A percentile compares a stretch with the other conserved stretches of the same genome.
Evolutionary conservation across 2,113 vertebrate genomes (phyloP).

Genomic region (Cryptomyrus ogoouensis): DNA sequence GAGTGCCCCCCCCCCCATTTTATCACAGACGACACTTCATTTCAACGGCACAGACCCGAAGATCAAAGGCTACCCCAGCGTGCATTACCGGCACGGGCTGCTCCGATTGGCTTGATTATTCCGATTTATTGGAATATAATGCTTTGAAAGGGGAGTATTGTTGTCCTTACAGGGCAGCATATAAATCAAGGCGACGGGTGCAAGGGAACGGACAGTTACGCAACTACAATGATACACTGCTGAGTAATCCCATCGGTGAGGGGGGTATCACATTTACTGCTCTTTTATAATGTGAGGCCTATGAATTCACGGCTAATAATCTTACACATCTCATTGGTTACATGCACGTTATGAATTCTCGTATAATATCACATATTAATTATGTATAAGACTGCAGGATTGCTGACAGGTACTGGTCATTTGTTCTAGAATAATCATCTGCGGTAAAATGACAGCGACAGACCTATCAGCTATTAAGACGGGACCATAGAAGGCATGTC

Average conservation of each 20-base stretch:
- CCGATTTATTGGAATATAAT: conserved; percentile 8
- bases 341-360: neutral
- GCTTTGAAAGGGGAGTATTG: conserved; percentile 8
- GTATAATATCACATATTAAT: neutral
- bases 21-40: conserved; percentile 4
- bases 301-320: neutral
- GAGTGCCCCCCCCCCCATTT: neutral
- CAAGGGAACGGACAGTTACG: neutral
- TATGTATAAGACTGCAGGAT: neutral
- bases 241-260: neutral
- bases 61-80: conserved; percentile 14
- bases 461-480: neutral
- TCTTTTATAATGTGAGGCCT: neutral
- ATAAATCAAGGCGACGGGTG: neutral
- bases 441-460: neutral
- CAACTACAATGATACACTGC: conserved; percentile 10
- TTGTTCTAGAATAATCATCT: neutral
- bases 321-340: neutral
- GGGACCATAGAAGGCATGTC: neutral
- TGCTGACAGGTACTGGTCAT: neutral
- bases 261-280: neutral
- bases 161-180: conserved; percentile 7
- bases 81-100: neutral
- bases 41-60: neutral
- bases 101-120: neutral